Conservation (phyloP, 2,888 invertebrate species). For the Xestia rhomboidea region DNA sequence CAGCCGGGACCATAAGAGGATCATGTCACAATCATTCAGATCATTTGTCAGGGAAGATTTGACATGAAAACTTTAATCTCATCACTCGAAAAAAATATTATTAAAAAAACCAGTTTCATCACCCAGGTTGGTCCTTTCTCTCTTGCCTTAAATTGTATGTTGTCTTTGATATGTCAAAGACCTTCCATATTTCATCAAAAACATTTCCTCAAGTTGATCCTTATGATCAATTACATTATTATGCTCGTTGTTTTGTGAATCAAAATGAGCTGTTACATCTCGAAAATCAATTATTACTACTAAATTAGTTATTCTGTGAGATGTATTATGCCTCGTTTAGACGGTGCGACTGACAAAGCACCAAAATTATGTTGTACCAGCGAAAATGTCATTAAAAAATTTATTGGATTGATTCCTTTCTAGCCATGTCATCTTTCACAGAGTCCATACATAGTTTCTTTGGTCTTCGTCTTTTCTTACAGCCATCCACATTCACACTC, state of each 20-base stretch:
- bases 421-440: too few relatives aligned
- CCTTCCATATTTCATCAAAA: not conserved
- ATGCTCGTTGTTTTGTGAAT: not conserved
- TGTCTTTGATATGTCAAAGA: not conserved
- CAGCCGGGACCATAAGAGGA: not conserved
- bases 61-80: too few relatives aligned
- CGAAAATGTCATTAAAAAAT: too few relatives aligned
- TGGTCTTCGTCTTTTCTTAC: too few relatives aligned
- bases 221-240: not conserved
- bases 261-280: not conserved
- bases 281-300: not conserved
- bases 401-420: too few relatives aligned
- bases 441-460: too few relatives aligned
- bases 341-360: not conserved
- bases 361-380: too few relatives aligned
- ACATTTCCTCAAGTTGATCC: conserved; percentile 17
- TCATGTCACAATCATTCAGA: too few relatives aligned
- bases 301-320: not conserved
- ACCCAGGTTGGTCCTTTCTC: not conserved
- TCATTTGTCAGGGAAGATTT: not conserved
- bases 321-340: not conserved
- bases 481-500: too few relatives aligned
- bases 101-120: not conserved
- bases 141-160: not conserved
- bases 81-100: too few relatives aligned